These are phyloP conservation scores for Pseudobourletiella spinata DNA, from an alignment of 1,140 invertebrate species.

Conservation along the genomic window DNA sequence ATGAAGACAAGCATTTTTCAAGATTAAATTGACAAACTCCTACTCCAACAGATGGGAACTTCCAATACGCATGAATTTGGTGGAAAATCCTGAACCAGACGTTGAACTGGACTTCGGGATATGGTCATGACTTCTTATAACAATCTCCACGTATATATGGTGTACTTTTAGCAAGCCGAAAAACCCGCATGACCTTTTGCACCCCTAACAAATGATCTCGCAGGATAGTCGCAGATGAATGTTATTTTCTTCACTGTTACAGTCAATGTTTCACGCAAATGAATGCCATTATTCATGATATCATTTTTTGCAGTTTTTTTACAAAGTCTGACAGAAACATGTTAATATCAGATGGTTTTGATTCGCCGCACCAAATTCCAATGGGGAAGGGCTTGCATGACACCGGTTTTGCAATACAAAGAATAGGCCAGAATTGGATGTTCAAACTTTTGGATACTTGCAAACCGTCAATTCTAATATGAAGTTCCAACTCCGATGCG, in stretches of 20 bases:
- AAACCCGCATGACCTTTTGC: slow-evolving; percentile 40
- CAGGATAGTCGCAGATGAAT: slow-evolving; percentile 42
- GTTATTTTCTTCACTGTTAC: slow-evolving; percentile 22
- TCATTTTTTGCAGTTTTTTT: slow-evolving; percentile 27
- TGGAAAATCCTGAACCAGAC: no score
- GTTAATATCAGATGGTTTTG: slow-evolving; percentile 26
- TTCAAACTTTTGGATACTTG: slow-evolving; percentile 22
- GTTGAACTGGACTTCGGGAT: no score
- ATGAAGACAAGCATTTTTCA: no score
- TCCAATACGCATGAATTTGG: no score
- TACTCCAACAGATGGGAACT: no score
- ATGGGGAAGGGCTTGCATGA: slow-evolving; percentile 33
- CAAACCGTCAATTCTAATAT: slow-evolving; percentile 31
- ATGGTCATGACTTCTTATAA: no score
- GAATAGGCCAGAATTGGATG: slow-evolving; percentile 37
- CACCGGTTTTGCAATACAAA: slow-evolving; percentile 27
- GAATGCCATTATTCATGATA: slow-evolving; percentile 13
- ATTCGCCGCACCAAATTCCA: slow-evolving; percentile 32
- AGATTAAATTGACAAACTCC: no score
- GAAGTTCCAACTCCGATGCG: slow-evolving; percentile 4
- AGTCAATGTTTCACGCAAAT: slow-evolving; percentile 1
- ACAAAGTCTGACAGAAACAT: slow-evolving; percentile 33
- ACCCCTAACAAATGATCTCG: slow-evolving; percentile 39
- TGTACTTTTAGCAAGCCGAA: slow-evolving; percentile 40
- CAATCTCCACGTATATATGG: slow-evolving; percentile 35